phyloP scores from a whole-genome alignment of 2,113 vertebrate genomes.

The Glaucomys volans region DNA sequence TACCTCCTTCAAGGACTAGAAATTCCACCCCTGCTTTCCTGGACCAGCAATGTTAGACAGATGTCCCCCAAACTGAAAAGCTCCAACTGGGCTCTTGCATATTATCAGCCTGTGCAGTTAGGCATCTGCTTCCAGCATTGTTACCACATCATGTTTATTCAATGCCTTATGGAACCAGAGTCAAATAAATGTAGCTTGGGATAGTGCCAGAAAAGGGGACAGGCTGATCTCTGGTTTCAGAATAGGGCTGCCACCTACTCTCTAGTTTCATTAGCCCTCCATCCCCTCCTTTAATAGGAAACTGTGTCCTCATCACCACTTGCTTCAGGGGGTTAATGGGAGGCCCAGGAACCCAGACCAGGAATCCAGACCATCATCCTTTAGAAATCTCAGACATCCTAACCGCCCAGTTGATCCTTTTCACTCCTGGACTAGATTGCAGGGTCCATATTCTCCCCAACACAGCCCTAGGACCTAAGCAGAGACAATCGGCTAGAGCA shows the following conservation, averaged over 20 bases:
- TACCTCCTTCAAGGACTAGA: background rate
- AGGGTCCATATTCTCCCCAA: background rate
- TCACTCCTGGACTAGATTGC: background rate
- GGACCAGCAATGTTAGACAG: background rate
- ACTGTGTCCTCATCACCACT: background rate
- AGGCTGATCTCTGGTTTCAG: background rate
- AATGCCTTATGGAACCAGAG: background rate
- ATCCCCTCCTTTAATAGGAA: background rate
- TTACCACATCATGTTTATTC: background rate
- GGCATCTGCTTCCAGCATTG: background rate
- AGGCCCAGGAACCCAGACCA: background rate
- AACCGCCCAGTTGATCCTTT: background rate
- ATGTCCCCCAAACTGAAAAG: background rate
- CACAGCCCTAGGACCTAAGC: background rate
- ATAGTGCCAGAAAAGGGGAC: background rate
- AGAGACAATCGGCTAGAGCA: background rate
- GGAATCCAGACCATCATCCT: background rate
- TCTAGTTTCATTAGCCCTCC: background rate
- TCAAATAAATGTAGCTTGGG: background rate
- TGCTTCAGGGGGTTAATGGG: background rate
- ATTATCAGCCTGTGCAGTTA: background rate
- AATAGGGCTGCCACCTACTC: background rate
- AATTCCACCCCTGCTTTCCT: background rate
- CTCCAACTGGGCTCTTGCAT: background rate
- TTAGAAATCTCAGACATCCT: background rate